Percentiles rank a stretch among this genome's conserved stretches.
phyloP scores from a whole-genome alignment of 2,113 vertebrate species.

The Lagenorhynchus albirostris region DNA sequence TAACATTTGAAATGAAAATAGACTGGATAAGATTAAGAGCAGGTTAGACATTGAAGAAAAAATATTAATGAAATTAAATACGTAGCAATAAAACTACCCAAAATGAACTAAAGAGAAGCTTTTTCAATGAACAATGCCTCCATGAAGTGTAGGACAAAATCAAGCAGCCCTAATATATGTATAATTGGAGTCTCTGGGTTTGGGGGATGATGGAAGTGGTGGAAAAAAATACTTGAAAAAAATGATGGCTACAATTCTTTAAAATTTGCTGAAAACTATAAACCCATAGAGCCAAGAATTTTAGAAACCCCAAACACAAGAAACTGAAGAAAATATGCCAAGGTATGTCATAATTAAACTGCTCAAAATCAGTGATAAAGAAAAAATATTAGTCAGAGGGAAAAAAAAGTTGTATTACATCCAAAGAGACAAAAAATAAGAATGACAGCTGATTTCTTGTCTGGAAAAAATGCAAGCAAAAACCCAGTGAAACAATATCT shows the following conservation, averaged over 20 bases:
- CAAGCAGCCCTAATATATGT: neutral
- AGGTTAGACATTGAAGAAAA: neutral
- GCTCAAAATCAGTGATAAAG: neutral
- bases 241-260: neutral
- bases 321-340: neutral
- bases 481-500: neutral
- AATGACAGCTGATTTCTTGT: neutral
- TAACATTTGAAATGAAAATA: neutral
- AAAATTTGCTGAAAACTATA: neutral
- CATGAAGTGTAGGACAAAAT: neutral
- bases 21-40: neutral
- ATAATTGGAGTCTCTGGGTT: neutral
- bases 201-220: neutral
- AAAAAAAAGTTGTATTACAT: neutral
- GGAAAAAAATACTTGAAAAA: neutral
- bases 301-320: neutral
- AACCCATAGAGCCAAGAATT: neutral
- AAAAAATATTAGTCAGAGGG: neutral
- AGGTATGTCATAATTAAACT: neutral
- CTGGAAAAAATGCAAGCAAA: neutral
- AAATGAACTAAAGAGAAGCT: neutral
- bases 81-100: neutral
- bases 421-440: neutral
- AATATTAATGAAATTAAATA: neutral
- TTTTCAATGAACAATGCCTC: neutral